Conservation (phyloP, 2,888 invertebrate species). For the Strigamia transsilvanica region DNA sequence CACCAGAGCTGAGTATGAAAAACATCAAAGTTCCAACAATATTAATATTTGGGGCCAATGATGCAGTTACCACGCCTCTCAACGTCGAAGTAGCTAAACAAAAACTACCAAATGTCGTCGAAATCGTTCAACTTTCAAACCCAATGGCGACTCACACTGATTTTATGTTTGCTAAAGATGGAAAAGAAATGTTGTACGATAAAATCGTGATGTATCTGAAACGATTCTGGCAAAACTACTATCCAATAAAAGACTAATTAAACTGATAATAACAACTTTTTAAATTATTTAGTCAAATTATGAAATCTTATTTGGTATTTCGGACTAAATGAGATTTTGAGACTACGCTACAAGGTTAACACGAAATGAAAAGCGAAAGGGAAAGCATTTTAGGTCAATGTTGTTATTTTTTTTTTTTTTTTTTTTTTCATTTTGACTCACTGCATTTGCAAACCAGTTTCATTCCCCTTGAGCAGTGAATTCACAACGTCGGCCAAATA, state of each 20-base stretch:
- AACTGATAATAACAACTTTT: too few relatives aligned
- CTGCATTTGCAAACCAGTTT: not conserved
- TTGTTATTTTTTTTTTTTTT: not conserved
- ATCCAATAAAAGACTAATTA: not conserved
- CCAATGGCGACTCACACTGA: not conserved
- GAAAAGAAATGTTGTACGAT: not conserved
- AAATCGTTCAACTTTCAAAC: not conserved
- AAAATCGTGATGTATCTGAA: not conserved
- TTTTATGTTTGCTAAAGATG: not conserved
- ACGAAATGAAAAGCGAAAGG: not conserved
- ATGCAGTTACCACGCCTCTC: not conserved
- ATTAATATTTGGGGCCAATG: not conserved
- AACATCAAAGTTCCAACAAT: not conserved
- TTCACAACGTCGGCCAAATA: not conserved
- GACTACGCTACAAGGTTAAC: not conserved
- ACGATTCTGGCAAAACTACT: not conserved
- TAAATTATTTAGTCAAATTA: too few relatives aligned
- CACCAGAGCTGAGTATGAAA: not conserved
- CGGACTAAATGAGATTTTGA: not conserved
- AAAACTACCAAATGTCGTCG: not conserved
- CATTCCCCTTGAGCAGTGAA: not conserved
- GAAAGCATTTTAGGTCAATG: conserved; percentile 4
- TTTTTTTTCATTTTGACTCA: not conserved
- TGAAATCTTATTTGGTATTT: not conserved
- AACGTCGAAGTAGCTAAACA: not conserved